phyloP scores from a whole-genome alignment of 2,888 invertebrate species.

The Apamea monoglypha region DNA sequence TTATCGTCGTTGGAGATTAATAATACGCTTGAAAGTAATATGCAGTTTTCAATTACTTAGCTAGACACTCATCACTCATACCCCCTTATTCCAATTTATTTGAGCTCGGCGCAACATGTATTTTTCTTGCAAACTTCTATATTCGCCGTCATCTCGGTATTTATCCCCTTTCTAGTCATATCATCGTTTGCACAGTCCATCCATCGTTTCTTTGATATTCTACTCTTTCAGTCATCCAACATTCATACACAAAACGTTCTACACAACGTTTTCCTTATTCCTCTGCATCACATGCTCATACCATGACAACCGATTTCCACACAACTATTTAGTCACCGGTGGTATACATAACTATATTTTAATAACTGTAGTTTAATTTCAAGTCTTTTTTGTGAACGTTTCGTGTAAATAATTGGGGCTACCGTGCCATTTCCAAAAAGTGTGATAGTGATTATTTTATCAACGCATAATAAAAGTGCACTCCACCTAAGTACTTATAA shows the following conservation, averaged over 20 bases:
- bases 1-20: not conserved
- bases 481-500: not conserved
- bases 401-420: not conserved
- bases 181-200: not conserved
- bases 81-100: not conserved
- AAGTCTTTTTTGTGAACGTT: not conserved
- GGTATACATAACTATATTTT: not conserved
- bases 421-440: not conserved
- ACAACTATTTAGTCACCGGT: not conserved
- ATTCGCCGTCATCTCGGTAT: not conserved
- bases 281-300: no score
- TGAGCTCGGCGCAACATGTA: not conserved
- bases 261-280: not conserved
- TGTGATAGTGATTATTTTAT: not conserved
- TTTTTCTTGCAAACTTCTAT: not conserved
- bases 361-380: no score
- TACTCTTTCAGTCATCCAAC: not conserved
- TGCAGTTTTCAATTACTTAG: no score
- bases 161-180: not conserved
- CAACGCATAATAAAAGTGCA: conserved; percentile 3
- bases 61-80: not conserved
- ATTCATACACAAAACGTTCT: not conserved
- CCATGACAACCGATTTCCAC: not conserved
- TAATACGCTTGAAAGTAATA: not conserved
- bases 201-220: not conserved